These are phyloP conservation scores for Plagodis pulveraria DNA, from an alignment of 2,888 invertebrate genomes.

Conservation along the genomic window DNA sequence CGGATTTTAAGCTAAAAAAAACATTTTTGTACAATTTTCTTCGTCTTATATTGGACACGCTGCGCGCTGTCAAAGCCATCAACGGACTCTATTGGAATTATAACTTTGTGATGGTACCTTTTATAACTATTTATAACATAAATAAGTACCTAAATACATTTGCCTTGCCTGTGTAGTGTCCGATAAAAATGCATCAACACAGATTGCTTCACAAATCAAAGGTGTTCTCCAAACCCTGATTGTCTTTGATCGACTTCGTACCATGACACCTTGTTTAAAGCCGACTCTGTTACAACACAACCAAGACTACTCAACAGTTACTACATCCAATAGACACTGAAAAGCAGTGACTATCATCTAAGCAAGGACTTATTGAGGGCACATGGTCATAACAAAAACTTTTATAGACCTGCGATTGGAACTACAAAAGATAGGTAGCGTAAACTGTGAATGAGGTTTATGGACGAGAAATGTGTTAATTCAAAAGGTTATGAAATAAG, in stretches of 20 bases:
- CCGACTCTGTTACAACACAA: constrained; percentile 31
- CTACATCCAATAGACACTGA: not conserved
- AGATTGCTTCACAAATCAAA: constrained; percentile 25
- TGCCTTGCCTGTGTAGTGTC: not conserved
- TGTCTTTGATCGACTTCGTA: constrained; percentile 33
- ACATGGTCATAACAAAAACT: constrained; percentile 39
- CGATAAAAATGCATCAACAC: constrained; percentile 21
- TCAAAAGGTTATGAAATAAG: constrained; percentile 18
- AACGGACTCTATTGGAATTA: no score
- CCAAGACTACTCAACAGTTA: constrained; percentile 12
- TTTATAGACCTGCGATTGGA: constrained; percentile 34
- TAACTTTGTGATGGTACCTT: no score
- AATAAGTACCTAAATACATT: no score
- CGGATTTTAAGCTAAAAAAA: no score
- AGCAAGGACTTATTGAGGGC: constrained; percentile 20
- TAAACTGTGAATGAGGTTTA: constrained; percentile 36
- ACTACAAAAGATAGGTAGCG: constrained; percentile 36
- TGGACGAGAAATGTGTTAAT: constrained; percentile 25
- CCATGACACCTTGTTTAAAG: constrained; percentile 35
- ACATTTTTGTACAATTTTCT: no score
- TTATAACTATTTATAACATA: no score
- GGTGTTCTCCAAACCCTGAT: constrained; percentile 18
- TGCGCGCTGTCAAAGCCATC: no score
- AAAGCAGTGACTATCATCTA: not conserved
- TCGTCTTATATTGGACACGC: no score